These are phyloP conservation scores for Morelia viridis DNA, from an alignment of 2,797 vertebrate genomes.

Conservation along the genomic window DNA sequence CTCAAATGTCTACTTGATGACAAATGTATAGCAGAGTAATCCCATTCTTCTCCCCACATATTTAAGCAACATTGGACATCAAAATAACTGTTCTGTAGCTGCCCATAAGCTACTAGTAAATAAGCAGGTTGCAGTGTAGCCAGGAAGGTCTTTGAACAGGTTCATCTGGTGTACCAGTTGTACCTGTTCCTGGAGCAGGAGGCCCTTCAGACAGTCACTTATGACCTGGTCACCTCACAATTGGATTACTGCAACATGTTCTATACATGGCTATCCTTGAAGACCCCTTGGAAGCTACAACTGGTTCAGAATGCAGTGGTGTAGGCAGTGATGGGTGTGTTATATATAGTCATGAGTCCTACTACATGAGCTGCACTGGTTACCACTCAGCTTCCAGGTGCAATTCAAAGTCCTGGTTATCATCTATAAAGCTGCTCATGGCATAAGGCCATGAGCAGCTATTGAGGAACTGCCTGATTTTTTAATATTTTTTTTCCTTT, in stretches of 20 bases:
- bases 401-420: background rate
- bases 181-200: background rate
- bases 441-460: background rate
- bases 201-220: background rate
- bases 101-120: background rate
- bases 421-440: background rate
- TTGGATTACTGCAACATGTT: background rate
- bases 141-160: background rate
- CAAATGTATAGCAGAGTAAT: background rate
- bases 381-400: background rate
- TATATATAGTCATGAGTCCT: background rate
- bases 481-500: background rate
- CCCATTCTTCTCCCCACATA: background rate
- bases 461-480: background rate
- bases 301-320: background rate
- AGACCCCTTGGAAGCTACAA: background rate
- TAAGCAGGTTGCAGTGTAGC: background rate
- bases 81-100: background rate
- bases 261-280: background rate
- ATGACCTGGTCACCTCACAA: background rate
- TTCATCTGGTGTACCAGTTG: background rate
- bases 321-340: background rate
- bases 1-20: background rate
- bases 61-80: background rate
- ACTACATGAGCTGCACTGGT: background rate